Evolutionary conservation across 2,888 invertebrate genomes (phyloP).

Genomic region (Acronicta aceris): DNA sequence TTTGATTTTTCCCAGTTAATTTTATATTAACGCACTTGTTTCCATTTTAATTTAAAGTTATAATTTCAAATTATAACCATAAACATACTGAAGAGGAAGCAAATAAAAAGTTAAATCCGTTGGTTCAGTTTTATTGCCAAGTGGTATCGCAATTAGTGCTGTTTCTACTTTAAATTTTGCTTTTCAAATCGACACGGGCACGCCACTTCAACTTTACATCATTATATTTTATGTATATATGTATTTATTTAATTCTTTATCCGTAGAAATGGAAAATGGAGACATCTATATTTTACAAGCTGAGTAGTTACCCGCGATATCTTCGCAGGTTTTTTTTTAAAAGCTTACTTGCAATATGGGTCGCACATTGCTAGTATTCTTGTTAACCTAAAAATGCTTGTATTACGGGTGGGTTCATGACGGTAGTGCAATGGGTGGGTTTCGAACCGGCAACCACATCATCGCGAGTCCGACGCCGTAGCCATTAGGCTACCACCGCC

Average conservation of each 20-base stretch:
- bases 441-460: too few species aligned
- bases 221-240: background rate
- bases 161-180: conserved; percentile 19
- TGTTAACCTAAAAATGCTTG: too few species aligned
- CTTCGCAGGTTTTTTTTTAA: too few species aligned
- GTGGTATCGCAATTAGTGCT: conserved; percentile 26
- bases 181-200: conserved; percentile 3
- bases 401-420: too few species aligned
- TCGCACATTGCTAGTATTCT: too few species aligned
- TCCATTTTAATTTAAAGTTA: background rate
- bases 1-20: too few species aligned
- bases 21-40: background rate
- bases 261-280: background rate
- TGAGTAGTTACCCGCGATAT: too few species aligned
- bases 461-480: too few species aligned
- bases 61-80: background rate
- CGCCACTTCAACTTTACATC: background rate
- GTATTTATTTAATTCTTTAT: background rate
- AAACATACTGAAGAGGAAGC: conserved; percentile 5
- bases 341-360: too few species aligned
- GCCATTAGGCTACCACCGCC: too few species aligned
- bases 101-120: conserved; percentile 17
- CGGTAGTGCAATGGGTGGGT: too few species aligned
- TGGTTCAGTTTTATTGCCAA: conserved; percentile 21
- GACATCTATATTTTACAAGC: too few species aligned